phyloP scores from a whole-genome alignment of 2,113 vertebrate species.

The Microtus oregoni region DNA sequence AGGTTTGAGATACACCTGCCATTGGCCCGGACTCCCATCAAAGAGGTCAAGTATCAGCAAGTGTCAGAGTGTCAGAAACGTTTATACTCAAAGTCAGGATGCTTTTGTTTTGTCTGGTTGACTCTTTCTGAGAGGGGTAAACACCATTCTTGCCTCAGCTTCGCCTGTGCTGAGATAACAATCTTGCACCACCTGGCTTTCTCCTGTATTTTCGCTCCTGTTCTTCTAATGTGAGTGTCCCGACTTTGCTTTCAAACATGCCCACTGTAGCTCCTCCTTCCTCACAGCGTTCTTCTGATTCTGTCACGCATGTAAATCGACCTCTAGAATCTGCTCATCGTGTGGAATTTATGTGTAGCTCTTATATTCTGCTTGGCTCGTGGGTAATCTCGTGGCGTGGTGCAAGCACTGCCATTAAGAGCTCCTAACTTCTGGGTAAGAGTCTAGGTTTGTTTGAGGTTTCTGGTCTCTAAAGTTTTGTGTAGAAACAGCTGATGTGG shows the following conservation, averaged over 20 bases:
- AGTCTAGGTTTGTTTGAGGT: background rate
- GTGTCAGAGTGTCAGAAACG: background rate
- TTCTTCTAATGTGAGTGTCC: background rate
- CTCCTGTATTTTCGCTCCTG: background rate
- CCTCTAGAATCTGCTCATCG: background rate
- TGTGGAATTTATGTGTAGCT: background rate
- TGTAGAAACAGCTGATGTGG: background rate
- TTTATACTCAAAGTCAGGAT: background rate
- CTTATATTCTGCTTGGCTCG: background rate
- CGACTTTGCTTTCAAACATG: background rate
- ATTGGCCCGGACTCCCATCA: background rate
- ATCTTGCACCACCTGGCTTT: too few relatives aligned
- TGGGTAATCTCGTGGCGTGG: background rate
- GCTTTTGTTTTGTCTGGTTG: background rate
- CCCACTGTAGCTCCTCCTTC: background rate
- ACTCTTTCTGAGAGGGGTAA: background rate
- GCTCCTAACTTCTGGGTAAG: constrained; percentile 15
- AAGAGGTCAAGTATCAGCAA: background rate
- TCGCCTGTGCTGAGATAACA: background rate
- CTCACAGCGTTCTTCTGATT: background rate
- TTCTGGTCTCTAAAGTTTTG: background rate
- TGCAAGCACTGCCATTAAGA: background rate
- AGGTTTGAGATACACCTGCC: background rate
- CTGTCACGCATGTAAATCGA: background rate
- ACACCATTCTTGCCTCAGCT: background rate